Evolutionary conservation across 2,797 vertebrate genomes (phyloP).

Genomic region (Pantherophis alleghaniensis): DNA sequence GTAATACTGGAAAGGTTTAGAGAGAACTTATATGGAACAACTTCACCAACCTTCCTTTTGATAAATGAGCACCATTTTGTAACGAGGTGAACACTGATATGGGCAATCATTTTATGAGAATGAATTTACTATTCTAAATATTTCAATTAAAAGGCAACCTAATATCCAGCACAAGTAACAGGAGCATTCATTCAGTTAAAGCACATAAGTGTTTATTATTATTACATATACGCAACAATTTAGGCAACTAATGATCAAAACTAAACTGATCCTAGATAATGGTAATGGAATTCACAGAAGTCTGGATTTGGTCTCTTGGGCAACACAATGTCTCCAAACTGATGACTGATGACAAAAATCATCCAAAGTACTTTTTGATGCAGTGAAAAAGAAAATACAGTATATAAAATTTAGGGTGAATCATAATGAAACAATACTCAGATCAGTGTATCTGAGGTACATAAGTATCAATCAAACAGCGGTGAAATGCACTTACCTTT

Average conservation of each 20-base stretch:
- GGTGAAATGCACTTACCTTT: no score
- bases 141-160: background rate
- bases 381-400: background rate
- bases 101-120: background rate
- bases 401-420: no score
- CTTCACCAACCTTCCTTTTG: background rate
- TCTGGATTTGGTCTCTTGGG: no score
- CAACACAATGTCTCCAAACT: background rate
- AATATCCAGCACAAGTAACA: no score
- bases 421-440: background rate
- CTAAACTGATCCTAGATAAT: no score
- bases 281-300: no score
- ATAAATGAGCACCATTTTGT: background rate
- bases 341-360: background rate
- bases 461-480: background rate
- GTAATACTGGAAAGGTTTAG: background rate
- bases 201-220: no score
- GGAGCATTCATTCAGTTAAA: no score
- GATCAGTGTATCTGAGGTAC: slow-evolving; percentile 6
- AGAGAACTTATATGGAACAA: background rate
- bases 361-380: background rate
- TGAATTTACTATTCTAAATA: background rate
- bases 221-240: no score
- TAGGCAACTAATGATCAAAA: no score
- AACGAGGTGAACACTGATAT: background rate